phyloP scores from a whole-genome alignment of 2,113 vertebrate genomes.

The Otocyon megalotis region DNA sequence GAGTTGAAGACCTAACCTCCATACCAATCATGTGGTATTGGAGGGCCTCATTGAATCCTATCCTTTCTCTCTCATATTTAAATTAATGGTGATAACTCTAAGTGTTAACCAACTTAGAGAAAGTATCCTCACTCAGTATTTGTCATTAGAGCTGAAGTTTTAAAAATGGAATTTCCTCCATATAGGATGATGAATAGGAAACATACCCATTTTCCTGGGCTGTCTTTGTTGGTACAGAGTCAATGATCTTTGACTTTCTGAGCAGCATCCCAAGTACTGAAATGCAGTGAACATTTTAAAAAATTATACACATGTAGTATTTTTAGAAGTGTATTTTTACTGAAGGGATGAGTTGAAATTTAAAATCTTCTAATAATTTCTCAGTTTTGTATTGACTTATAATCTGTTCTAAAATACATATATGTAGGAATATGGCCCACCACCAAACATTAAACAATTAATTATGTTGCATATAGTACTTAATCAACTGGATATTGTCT shows the following conservation, averaged over 20 bases:
- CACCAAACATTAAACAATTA: not conserved
- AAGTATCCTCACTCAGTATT: not conserved
- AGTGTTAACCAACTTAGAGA: not conserved
- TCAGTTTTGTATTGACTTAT: not conserved
- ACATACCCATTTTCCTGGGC: not conserved
- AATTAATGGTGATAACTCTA: not conserved
- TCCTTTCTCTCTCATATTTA: not conserved
- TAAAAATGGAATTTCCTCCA: not conserved
- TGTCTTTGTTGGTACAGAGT: not conserved
- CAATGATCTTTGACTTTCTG: not conserved
- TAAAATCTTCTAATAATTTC: not conserved
- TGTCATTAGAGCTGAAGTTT: not conserved
- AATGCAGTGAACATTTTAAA: not conserved
- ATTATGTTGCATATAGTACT: not conserved
- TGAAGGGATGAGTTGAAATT: not conserved
- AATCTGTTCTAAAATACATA: not conserved
- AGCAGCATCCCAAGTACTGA: not conserved
- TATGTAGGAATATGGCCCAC: not conserved
- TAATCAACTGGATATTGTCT: not conserved
- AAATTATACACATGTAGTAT: not conserved
- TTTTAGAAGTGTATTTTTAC: not conserved
- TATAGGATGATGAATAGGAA: not conserved
- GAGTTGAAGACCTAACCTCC: not conserved
- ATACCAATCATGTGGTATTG: not conserved
- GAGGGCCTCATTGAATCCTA: not conserved